Evolutionary conservation across 2,113 vertebrate species (phyloP), one percentile per base, ranked within the genome.

Genomic region (Hyperoodon ampullatus): DNA sequence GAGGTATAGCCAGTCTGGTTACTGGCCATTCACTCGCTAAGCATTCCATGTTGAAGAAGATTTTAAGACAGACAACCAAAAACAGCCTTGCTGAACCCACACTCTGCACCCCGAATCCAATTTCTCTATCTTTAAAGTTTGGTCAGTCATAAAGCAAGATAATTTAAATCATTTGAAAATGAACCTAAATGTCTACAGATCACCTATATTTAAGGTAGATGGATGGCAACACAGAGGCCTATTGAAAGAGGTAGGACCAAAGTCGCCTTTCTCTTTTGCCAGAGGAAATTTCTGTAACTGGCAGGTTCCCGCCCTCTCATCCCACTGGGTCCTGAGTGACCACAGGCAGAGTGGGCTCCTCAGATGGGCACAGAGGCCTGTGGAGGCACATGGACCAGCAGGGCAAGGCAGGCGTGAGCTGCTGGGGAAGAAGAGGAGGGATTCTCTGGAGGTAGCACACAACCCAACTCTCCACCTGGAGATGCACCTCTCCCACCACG

Each of bases 311-410:
- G 23, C 30, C 47, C 50, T 95, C 96, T 92, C 81, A 94, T 90
- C 30, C 81, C 44, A 66, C 50, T 35, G 72, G 90, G 96, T 96
- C 96, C 21, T 58, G 86, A 97, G 63, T 90, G 91, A 91, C 98
- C 60, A 74, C 96, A 96, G 96, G 81, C 61, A 90, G 90, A 92
- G 92, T 96, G 93, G 94, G 93, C 85, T 94, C 65, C 75, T 97
- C 61, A 93, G 65, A 35, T 5, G 68, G n/a, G 85, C 8, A 90
- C 90, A 93, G 96, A 97, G 93, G 33, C 15, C 82, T 77, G 60
- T 58, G 92, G 84, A 92, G 75, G 90, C 97, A 95, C 97, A 95
- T 83, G 89, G 82, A 97, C 83, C 91, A 77, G 4, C 6, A 95
- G 94, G 93, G 86, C 11, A 90, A 83, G 95, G 92, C 77, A 92